Evolutionary conservation across 37 sponge, comb jelly and placozoan species (phyloP), one percentile per base, ranked within the genome.

Genomic region (Haliclona indistincta): DNA sequence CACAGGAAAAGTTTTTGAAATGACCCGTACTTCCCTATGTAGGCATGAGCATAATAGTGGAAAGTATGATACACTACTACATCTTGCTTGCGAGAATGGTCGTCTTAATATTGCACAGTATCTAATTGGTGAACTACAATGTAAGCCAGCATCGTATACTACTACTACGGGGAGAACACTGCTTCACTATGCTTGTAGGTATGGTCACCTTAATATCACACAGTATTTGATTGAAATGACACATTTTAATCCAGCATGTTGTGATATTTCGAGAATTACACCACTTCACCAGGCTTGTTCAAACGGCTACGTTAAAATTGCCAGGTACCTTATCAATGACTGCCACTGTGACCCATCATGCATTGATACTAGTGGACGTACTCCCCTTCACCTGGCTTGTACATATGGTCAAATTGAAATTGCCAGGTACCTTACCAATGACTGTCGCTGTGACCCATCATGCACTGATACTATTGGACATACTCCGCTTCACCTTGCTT

Each of bases 401-500:
- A 1, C 0, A 22, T 1, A 37, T 0, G 76, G 76, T 65, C 32
- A 28, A 17, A 15, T 64, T 33, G 68, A 65, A 30, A 25, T 74
- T 43, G 62, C 41, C 2, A n/a, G 17, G 44, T 17, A 29, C 23
- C 76, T 74, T 56, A 0, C 64, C 20, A 56, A 53, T 3, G 23
- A 47, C 23, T 53, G 72, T 29, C 28, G 28, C 4, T 32, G 72
- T 4, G 40, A 36, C 52, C 44, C 20, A 6, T 23, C n/a, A 22
- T 3, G n/a, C 4, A 70, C 56, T 4, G 3, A 70, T 55, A 15
- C 19, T 20, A 19, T 0, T 2, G 76, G 76, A 2, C 13, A 52
- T 2, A 65, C 76, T 64, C 38, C 63, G 10, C 42, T 74, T 13
- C 38, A 64, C 35, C 56, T 65, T 23, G 76, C 76, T 8, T 37